Evolutionary conservation across 2,888 invertebrate genomes (phyloP).

Genomic region (Sphecodes monilicornis): DNA sequence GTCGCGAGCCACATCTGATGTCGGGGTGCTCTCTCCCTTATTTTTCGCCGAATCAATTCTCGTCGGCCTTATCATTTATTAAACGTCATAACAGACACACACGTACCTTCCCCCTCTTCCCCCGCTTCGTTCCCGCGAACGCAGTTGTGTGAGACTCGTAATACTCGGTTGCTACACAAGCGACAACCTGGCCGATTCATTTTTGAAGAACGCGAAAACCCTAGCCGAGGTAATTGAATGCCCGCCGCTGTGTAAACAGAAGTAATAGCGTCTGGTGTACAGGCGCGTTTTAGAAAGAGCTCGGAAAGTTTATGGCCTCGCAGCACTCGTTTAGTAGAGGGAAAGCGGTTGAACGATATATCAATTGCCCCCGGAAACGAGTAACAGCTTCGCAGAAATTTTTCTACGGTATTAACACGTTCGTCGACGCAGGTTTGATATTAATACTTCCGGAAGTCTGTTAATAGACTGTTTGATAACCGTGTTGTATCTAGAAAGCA

Average conservation of each 20-base stretch:
- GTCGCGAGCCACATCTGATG: conserved; percentile 33
- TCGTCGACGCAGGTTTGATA: neutral
- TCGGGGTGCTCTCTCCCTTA: neutral
- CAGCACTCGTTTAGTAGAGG: neutral
- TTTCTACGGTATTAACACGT: neutral
- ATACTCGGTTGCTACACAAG: neutral
- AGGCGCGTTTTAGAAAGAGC: neutral
- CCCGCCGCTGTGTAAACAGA: conserved; percentile 11
- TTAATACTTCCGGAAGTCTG: neutral
- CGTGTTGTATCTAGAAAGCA: too few species aligned
- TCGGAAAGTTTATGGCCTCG: neutral
- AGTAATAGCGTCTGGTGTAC: neutral
- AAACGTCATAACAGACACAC: conserved; percentile 37
- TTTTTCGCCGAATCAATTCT: conserved; percentile 41
- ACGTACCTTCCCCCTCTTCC: neutral
- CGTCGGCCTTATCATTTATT: conserved; percentile 38
- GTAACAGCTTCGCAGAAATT: neutral
- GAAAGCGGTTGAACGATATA: neutral
- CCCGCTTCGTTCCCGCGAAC: neutral
- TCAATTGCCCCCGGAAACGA: neutral
- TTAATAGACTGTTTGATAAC: neutral
- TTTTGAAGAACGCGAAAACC: neutral
- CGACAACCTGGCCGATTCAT: neutral
- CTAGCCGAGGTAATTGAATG: conserved; percentile 14
- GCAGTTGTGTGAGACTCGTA: neutral